phyloP scores from a whole-genome alignment of 1,140 invertebrate species.

The Psix sp. region DNA sequence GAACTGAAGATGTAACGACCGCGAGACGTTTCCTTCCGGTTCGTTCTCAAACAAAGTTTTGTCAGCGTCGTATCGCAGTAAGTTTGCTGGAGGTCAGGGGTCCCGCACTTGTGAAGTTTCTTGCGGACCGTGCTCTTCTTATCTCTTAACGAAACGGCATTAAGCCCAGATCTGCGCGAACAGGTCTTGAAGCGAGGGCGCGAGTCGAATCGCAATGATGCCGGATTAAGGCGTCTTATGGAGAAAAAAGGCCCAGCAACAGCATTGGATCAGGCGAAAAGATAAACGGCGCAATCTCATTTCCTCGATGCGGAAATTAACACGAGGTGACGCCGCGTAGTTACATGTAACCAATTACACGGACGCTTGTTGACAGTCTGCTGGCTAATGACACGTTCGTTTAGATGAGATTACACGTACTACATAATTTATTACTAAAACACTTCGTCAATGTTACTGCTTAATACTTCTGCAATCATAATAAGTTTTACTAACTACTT shows the following conservation, averaged over 20 bases:
- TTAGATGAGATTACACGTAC: constrained; percentile 32
- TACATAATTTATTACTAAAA: too few species aligned
- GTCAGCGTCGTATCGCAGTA: constrained; percentile 55
- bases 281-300: constrained; percentile 49
- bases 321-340: constrained; percentile 29
- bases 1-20: constrained; percentile 54
- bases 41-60: constrained; percentile 55
- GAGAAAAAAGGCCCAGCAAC: constrained; percentile 11
- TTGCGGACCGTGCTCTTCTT: constrained; percentile 62
- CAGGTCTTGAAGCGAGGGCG: constrained; percentile 51
- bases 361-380: constrained; percentile 40
- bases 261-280: constrained; percentile 13
- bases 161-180: constrained; percentile 50
- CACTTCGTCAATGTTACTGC: too few species aligned
- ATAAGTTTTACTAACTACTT: too few species aligned
- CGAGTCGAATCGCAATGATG: constrained; percentile 60
- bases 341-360: too few species aligned
- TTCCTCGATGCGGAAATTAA: constrained; percentile 56
- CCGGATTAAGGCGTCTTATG: constrained; percentile 47
- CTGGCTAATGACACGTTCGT: constrained; percentile 39
- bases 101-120: constrained; percentile 61
- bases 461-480: too few species aligned
- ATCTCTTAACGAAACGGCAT: constrained; percentile 61
- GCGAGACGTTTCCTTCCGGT: constrained; percentile 60
- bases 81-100: constrained; percentile 61